Conservation (phyloP, 92 coral and sea anemone species). For the Phenganax marumi region DNA sequence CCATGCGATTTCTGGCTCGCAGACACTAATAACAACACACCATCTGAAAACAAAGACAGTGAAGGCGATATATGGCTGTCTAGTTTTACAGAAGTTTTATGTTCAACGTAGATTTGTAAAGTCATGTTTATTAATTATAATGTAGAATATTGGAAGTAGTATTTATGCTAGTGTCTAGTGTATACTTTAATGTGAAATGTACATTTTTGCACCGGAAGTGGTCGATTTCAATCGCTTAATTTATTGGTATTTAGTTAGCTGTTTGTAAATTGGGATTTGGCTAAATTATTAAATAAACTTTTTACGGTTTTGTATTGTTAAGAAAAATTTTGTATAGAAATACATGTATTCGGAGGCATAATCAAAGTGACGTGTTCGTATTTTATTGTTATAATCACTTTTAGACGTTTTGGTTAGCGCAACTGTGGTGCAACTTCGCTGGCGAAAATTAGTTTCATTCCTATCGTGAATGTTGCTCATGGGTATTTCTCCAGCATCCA, state of each 20-base stretch:
- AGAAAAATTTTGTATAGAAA: neutral
- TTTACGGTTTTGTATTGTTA: neutral
- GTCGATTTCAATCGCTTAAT: conserved; percentile 5
- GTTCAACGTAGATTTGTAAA: conserved; percentile 40
- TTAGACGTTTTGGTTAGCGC: neutral
- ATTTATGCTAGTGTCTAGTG: neutral
- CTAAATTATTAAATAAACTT: neutral
- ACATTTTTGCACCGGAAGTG: conserved; percentile 14
- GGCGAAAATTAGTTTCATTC: no score
- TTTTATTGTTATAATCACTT: no score
- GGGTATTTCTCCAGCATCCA: no score
- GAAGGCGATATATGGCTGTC: conserved; percentile 78
- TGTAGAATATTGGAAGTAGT: neutral
- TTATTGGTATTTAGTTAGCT: neutral
- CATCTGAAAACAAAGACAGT: conserved; percentile 49
- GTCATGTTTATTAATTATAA: neutral
- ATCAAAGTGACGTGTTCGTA: no score
- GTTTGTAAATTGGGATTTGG: neutral
- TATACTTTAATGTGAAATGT: neutral
- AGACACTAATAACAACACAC: conserved; percentile 43
- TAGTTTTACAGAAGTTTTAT: conserved; percentile 84
- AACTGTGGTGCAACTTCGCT: neutral
- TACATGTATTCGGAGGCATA: neutral
- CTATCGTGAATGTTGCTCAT: no score
- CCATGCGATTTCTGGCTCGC: conserved; percentile 50